These are phyloP conservation scores for Ginglymostoma cirratum DNA, from an alignment of 2,113 vertebrate species.

Conservation along the genomic window DNA sequence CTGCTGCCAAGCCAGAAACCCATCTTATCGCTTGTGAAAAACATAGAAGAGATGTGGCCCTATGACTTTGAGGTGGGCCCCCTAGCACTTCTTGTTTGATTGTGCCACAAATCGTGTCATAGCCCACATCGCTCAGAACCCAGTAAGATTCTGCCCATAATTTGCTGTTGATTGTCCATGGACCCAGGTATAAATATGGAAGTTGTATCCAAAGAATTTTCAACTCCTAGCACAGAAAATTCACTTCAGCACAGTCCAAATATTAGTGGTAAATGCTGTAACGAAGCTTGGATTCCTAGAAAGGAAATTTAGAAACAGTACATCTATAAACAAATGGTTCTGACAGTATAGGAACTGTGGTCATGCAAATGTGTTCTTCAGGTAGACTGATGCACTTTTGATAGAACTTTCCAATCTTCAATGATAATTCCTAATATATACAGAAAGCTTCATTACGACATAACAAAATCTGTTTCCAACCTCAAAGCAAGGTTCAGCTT, in stretches of 20 bases:
- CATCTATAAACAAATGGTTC: neutral
- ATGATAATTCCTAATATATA: neutral
- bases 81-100: too few relatives aligned
- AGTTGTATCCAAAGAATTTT: neutral
- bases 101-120: too few relatives aligned
- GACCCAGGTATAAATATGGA: neutral
- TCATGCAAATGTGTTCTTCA: neutral
- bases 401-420: neutral
- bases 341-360: neutral
- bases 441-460: neutral
- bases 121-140: too few relatives aligned
- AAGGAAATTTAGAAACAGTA: neutral
- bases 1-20: too few relatives aligned
- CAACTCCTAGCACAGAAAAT: neutral
- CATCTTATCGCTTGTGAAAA: too few relatives aligned
- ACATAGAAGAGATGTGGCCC: too few relatives aligned
- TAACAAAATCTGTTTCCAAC: neutral
- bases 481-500: neutral
- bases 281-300: neutral
- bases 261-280: neutral
- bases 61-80: too few relatives aligned
- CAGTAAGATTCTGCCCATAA: neutral
- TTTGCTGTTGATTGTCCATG: neutral
- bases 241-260: neutral
- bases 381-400: neutral